A percentile compares a stretch with the other conserved stretches of the same genome.
Evolutionary conservation across 1,140 invertebrate species (phyloP).

Genomic region (Bilobella aurantiaca): DNA sequence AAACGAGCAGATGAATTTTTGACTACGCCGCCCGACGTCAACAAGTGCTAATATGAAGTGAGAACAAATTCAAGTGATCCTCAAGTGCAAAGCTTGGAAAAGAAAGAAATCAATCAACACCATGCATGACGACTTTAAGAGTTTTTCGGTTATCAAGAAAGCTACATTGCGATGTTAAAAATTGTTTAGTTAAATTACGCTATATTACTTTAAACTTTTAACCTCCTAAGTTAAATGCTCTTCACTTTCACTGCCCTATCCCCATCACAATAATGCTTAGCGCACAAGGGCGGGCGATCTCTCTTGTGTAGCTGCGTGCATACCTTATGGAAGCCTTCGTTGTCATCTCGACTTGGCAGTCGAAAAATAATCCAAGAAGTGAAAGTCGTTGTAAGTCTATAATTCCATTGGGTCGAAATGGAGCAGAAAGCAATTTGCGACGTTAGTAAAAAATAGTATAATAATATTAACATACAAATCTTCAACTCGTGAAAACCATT

Average conservation of each 20-base stretch:
- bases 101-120: neutral
- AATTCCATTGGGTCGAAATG: too few species aligned
- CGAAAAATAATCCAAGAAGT: too few species aligned
- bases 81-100: neutral
- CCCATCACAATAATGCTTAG: neutral
- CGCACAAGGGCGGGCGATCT: neutral
- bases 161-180: neutral
- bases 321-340: too few species aligned
- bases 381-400: too few species aligned
- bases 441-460: too few species aligned
- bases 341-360: too few species aligned
- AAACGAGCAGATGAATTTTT: slow-evolving; percentile 81
- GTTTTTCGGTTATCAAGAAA: neutral
- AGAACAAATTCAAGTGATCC: neutral
- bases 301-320: too few species aligned
- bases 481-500: too few species aligned
- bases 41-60: slow-evolving; percentile 74
- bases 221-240: neutral
- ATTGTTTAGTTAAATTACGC: neutral
- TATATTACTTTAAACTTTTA: neutral
- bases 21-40: slow-evolving; percentile 67
- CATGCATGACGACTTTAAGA: neutral
- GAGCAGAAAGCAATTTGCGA: too few species aligned
- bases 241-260: neutral
- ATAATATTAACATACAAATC: too few species aligned